Conservation (phyloP, 2,797 vertebrate species). For the Sebastes steindachneri region DNA sequence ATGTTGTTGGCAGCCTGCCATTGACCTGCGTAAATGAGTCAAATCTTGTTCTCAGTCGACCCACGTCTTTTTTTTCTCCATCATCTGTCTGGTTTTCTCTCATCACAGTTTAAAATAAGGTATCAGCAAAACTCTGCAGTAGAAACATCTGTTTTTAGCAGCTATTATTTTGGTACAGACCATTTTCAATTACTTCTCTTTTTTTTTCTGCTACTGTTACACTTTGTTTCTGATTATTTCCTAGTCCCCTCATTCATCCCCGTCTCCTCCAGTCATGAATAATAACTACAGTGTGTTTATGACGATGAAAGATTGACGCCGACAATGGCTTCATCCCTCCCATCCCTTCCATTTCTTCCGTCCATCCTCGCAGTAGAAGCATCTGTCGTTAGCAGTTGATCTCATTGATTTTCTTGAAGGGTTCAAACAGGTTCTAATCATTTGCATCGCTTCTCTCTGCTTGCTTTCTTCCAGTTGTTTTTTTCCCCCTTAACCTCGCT, state of each 20-base stretch:
- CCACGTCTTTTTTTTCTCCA: not conserved
- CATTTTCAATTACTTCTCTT: conserved; percentile 31
- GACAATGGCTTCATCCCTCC: not conserved
- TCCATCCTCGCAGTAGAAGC: not conserved
- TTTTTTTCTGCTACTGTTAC: not conserved
- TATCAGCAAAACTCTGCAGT: conserved; percentile 9
- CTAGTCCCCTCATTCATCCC: conserved; percentile 1
- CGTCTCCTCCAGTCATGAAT: conserved; percentile 1
- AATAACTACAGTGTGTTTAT: conserved; percentile 10
- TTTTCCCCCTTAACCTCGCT: not conserved
- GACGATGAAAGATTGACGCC: conserved; percentile 11
- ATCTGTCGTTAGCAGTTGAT: not conserved
- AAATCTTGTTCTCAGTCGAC: not conserved
- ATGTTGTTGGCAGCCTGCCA: conserved; percentile 1
- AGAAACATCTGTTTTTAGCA: conserved; percentile 43
- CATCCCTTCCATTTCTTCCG: not conserved
- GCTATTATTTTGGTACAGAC: conserved; percentile 12
- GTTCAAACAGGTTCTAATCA: conserved; percentile 3
- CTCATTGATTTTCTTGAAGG: not conserved
- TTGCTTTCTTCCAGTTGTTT: not conserved
- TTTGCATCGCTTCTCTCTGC: not conserved
- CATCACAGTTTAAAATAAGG: conserved; percentile 9
- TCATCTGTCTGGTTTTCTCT: not conserved
- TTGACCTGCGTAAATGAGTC: conserved; percentile 14
- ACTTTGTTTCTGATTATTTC: conserved; percentile 31